phyloP scores from a whole-genome alignment of 1,140 invertebrate genomes.

The Bombus superbus region DNA sequence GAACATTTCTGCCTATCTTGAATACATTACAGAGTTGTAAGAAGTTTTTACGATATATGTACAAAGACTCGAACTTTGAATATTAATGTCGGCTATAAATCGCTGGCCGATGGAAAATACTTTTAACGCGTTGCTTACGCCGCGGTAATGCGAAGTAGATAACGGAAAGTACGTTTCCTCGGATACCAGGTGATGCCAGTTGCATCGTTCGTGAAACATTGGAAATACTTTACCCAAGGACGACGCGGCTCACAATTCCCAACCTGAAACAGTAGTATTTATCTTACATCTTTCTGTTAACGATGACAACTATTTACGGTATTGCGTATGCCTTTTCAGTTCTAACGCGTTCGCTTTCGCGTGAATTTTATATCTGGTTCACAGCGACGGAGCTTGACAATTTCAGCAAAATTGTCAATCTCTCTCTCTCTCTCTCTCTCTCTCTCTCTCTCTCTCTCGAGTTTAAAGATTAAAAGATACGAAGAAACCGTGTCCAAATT shows the following conservation, averaged over 20 bases:
- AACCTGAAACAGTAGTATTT: not conserved
- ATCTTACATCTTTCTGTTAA: not conserved
- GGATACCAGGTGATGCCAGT: not conserved
- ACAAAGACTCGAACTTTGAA: not conserved
- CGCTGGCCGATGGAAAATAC: not conserved
- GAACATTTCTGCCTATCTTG: too few relatives aligned
- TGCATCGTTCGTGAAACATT: not conserved
- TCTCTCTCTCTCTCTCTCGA: too few relatives aligned
- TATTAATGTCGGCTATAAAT: constrained; percentile 5
- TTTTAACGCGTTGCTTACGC: not conserved
- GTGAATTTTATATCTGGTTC: too few relatives aligned
- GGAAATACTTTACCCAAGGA: constrained; percentile 2
- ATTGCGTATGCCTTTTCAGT: not conserved
- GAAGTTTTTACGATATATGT: not conserved
- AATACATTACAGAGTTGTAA: not conserved
- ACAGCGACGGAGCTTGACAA: too few relatives aligned
- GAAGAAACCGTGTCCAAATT: too few relatives aligned
- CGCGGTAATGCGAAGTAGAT: not conserved
- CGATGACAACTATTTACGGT: not conserved
- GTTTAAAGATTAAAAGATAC: too few relatives aligned
- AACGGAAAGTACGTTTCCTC: not conserved
- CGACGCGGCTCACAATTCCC: not conserved
- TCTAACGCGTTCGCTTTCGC: too few relatives aligned
- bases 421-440: too few relatives aligned
- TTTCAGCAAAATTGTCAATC: too few relatives aligned